phyloP scores from a whole-genome alignment of 2,888 invertebrate genomes.

The Drepanosiphum platanoidis region DNA sequence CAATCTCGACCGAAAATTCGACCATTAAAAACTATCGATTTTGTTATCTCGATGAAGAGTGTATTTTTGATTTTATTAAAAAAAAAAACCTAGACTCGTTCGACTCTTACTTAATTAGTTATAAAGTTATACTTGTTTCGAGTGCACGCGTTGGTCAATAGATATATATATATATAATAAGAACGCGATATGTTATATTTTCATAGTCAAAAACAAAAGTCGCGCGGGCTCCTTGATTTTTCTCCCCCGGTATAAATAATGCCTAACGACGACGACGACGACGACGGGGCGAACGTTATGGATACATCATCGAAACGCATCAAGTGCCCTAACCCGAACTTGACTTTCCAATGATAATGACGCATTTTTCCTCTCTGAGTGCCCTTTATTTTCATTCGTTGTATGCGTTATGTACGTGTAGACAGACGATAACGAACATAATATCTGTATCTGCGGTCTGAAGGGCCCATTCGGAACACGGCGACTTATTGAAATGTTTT shows the following conservation, averaged over 20 bases:
- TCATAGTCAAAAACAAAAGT: constrained; percentile 21
- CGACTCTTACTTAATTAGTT: too few relatives aligned
- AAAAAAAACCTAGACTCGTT: too few relatives aligned
- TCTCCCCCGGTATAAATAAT: not conserved
- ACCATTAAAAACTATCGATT: too few relatives aligned
- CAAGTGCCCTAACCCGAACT: constrained; percentile 13
- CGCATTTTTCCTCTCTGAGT: constrained; percentile 41
- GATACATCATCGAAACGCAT: constrained; percentile 21
- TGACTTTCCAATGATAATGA: constrained; percentile 49
- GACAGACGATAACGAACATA: constrained; percentile 47
- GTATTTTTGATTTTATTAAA: too few relatives aligned
- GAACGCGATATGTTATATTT: not conserved
- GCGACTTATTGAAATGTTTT: constrained; percentile 53
- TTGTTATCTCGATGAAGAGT: too few relatives aligned
- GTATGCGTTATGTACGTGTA: not conserved
- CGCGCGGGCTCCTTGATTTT: not conserved
- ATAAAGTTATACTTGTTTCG: too few relatives aligned
- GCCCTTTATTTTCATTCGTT: constrained; percentile 49
- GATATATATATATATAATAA: too few relatives aligned
- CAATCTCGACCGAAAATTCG: too few relatives aligned
- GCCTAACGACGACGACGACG: too few relatives aligned
- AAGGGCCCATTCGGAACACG: constrained; percentile 28
- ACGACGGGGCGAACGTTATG: not conserved
- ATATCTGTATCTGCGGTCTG: constrained; percentile 33
- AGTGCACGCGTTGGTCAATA: too few relatives aligned